Conservation (phyloP, 2,113 vertebrate species). For the Fregata magnificens region DNA sequence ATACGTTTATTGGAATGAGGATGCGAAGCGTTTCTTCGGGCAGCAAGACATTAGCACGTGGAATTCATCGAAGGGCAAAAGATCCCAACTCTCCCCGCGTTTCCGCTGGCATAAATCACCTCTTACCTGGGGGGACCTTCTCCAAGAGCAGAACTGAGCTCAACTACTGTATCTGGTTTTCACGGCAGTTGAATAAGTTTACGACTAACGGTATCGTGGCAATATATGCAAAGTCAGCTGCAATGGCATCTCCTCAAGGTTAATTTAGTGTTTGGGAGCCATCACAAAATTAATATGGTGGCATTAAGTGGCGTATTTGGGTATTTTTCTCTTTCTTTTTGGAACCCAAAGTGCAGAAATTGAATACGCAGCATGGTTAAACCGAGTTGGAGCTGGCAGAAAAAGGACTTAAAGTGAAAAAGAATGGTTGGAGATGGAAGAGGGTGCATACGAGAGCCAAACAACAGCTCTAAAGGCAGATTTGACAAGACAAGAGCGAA, state of each 20-base stretch:
- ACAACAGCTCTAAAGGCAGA: background rate
- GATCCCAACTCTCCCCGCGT: background rate
- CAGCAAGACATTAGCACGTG: background rate
- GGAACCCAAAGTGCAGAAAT: background rate
- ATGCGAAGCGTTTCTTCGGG: background rate
- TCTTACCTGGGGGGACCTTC: background rate
- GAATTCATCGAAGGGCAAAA: background rate
- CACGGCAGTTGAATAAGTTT: background rate
- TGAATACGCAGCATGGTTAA: background rate
- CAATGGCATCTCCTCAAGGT: background rate
- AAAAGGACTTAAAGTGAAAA: background rate
- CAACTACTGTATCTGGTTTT: background rate
- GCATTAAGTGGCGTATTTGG: background rate
- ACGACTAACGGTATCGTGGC: rapidly evolving
- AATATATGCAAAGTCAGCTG: background rate
- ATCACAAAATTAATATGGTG: background rate
- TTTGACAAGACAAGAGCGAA: background rate
- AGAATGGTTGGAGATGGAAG: slow-evolving; percentile 4
- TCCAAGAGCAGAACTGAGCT: background rate
- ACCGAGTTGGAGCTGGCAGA: background rate
- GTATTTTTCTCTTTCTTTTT: background rate
- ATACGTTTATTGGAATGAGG: background rate
- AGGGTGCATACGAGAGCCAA: background rate
- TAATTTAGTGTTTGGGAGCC: background rate
- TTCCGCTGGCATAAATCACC: background rate